Evolutionary conservation across 2,888 invertebrate genomes (phyloP).

Genomic region (Calameuta pallipes): DNA sequence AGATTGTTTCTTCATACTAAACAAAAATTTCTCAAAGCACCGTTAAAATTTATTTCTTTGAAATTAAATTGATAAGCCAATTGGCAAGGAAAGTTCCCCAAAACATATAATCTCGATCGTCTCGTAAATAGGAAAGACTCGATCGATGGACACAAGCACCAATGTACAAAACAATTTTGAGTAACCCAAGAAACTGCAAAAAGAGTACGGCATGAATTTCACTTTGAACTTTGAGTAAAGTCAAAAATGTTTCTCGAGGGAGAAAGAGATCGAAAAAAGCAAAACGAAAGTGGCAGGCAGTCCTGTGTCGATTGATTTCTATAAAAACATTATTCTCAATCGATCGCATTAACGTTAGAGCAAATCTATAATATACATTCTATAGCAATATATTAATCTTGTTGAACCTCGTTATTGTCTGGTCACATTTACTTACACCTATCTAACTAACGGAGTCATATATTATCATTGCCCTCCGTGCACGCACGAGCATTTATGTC

Average conservation of each 20-base stretch:
- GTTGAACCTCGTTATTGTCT: constrained; percentile 60
- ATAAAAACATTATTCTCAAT: constrained; percentile 23
- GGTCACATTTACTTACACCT: constrained; percentile 61
- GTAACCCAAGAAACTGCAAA: not conserved
- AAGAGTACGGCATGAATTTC: not conserved
- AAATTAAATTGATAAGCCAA: not conserved
- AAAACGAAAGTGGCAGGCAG: constrained; percentile 1
- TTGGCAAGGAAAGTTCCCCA: not conserved
- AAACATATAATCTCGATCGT: not conserved
- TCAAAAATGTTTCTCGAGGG: not conserved
- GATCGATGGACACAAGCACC: not conserved
- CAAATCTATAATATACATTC: constrained; percentile 11
- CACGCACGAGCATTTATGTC: constrained; percentile 1
- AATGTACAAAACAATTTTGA: not conserved
- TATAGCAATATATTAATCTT: constrained; percentile 39
- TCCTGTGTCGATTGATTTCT: constrained; percentile 14
- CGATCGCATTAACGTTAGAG: not conserved
- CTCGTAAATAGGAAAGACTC: not conserved
- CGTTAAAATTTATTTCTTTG: not conserved
- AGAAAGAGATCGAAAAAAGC: not conserved
- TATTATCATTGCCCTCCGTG: not conserved
- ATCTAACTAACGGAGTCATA: constrained; percentile 40
- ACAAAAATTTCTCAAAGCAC: not conserved
- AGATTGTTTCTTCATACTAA: not conserved
- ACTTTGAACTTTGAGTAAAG: not conserved